A percentile compares a stretch with the other conserved stretches of the same genome.
phyloP scores from a whole-genome alignment of 2,113 vertebrate genomes.

The Phoenicopterus ruber region DNA sequence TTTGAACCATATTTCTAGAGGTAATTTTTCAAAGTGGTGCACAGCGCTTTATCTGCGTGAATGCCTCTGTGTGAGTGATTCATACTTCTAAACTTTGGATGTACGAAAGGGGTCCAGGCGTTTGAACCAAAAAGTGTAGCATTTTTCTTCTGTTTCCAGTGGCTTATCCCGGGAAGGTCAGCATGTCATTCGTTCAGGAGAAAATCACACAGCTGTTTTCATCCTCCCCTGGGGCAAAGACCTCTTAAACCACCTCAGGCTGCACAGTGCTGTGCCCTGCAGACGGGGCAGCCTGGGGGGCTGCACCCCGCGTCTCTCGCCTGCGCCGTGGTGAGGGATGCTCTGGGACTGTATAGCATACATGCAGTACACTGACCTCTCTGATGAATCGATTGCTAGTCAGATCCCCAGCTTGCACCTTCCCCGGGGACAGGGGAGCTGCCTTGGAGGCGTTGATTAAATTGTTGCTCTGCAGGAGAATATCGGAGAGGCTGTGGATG shows the following conservation, averaged over 20 bases:
- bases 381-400: not conserved
- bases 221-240: not conserved
- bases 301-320: not conserved
- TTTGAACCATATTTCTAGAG: constrained; percentile 48
- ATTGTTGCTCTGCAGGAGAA: not conserved
- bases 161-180: not conserved
- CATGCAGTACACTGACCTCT: not conserved
- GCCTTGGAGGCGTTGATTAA: not conserved
- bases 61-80: not conserved
- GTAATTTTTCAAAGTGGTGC: constrained; percentile 48
- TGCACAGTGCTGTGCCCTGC: not conserved
- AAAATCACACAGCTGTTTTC: not conserved
- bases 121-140: not conserved
- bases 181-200: not conserved
- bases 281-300: not conserved
- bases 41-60: constrained; percentile 11
- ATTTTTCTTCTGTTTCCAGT: not conserved
- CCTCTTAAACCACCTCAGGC: not conserved
- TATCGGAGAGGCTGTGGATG: not conserved
- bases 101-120: not conserved
- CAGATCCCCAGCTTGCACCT: not conserved
- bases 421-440: not conserved
- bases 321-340: not conserved
- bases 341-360: not conserved
- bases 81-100: not conserved